phyloP scores from a whole-genome alignment of 2,888 invertebrate species.

The Drosophila antonietae region DNA sequence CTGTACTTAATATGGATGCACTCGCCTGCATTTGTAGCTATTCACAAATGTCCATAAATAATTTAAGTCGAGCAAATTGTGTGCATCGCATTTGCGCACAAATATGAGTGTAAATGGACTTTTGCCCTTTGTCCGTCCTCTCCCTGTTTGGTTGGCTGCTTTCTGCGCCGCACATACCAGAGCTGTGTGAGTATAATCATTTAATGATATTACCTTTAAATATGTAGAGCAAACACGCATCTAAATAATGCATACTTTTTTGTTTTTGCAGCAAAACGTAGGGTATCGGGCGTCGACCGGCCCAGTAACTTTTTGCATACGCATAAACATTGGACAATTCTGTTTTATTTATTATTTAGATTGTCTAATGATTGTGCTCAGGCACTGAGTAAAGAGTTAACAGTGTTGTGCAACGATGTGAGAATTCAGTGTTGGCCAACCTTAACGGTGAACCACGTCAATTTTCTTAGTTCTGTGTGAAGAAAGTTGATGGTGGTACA shows the following conservation, averaged over 20 bases:
- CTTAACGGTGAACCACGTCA: slow-evolving; percentile 12
- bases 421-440: neutral
- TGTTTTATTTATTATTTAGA: neutral
- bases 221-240: slow-evolving; percentile 46
- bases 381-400: neutral
- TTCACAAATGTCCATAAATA: slow-evolving; percentile 62
- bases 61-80: slow-evolving; percentile 64
- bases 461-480: neutral
- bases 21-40: slow-evolving; percentile 31
- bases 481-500: slow-evolving; percentile 22
- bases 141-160: neutral
- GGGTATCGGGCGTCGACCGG: slow-evolving; percentile 6
- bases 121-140: neutral
- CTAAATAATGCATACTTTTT: slow-evolving; percentile 40
- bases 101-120: slow-evolving; percentile 26
- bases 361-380: slow-evolving; percentile 17
- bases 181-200: slow-evolving; percentile 67
- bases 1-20: slow-evolving; percentile 25
- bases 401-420: neutral
- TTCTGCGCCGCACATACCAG: slow-evolving; percentile 12
- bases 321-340: slow-evolving; percentile 14
- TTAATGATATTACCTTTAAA: slow-evolving; percentile 70
- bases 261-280: slow-evolving; percentile 10
- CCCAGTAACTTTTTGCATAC: neutral
- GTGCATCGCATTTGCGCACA: slow-evolving; percentile 53